Evolutionary conservation across 2,888 invertebrate species (phyloP), one percentile per base, ranked within the genome.

Genomic region (Sialis fuliginosa): DNA sequence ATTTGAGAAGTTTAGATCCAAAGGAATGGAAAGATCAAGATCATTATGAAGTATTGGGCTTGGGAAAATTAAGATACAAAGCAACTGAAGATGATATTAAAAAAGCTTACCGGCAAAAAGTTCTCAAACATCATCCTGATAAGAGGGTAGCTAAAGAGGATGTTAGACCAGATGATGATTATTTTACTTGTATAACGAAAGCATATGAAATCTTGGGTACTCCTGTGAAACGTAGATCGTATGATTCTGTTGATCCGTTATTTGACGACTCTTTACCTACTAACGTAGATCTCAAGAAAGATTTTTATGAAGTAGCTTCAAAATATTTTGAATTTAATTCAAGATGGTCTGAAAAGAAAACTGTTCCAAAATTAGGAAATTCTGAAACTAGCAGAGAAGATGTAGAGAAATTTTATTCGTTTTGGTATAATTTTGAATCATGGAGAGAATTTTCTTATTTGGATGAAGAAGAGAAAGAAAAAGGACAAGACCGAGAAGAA

Each of bases 371-470:
- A 49, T 69, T 99, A 43, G 75, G 82, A 9, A 77, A 80, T 59
- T 74, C 77, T n/a, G 71, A 82, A 49, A 79, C 87, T 46, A 68
- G 80, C 2, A 73, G 91, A 46, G 82, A 83, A 52, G 79, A 86
- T 57, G 96, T 99, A 1, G 92, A 97, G 60, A 68, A 72, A 42
- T 99, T 99, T 67, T 98, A 99, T 63, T 81, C 85, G 10, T 98
- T 96, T 65, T 98, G 98, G 98, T 96, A 88, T 64, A 84, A 91
- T 58, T 98, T 97, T 67, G 92, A 95, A 54, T 96, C 97, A 0
- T 99, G 98, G 98, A 75, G 98, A 51, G 98, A 99, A 63, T 99
- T 87, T 67, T 97, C 97, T 2, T 99, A 98, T 63, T 69, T 95
- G 54, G 98, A 99, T 62, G 96, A 97, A 66, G 97, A 98, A 62